Evolutionary conservation across 2,888 invertebrate genomes (phyloP).

Genomic region (Apamea monoglypha): DNA sequence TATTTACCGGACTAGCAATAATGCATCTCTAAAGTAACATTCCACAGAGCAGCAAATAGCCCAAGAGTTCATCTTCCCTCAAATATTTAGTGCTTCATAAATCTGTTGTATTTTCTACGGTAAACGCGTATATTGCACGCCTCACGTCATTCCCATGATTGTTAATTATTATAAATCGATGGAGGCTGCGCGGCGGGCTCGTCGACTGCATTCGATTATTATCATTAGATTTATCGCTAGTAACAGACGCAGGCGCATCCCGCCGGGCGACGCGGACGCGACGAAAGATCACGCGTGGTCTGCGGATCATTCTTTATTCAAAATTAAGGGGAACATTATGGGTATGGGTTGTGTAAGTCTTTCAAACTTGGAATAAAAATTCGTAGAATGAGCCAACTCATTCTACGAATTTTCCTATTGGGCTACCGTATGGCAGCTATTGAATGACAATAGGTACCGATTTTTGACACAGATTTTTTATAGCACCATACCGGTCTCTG

Average conservation of each 20-base stretch:
- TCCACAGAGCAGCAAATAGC: slow-evolving; percentile 33
- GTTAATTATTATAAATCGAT: slow-evolving; percentile 87
- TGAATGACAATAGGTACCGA: slow-evolving; percentile 17
- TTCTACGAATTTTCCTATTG: not conserved
- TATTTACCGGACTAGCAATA: not conserved
- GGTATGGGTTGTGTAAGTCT: not conserved
- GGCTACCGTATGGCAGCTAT: slow-evolving; percentile 22
- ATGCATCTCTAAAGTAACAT: not conserved
- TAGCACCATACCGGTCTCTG: slow-evolving; percentile 17
- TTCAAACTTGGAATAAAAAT: slow-evolving; percentile 8
- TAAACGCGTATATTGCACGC: slow-evolving; percentile 78
- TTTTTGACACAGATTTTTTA: slow-evolving; percentile 31
- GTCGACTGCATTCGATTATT: slow-evolving; percentile 81
- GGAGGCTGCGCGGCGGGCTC: slow-evolving; percentile 69
- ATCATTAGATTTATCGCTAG: slow-evolving; percentile 85
- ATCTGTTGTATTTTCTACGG: slow-evolving; percentile 67
- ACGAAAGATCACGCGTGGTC: slow-evolving; percentile 53
- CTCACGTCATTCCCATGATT: slow-evolving; percentile 82
- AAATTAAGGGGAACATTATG: slow-evolving; percentile 36
- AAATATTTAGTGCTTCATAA: slow-evolving; percentile 62
- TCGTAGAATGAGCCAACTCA: not conserved
- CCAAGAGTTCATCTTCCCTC: slow-evolving; percentile 46
- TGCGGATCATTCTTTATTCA: slow-evolving; percentile 41
- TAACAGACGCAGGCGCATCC: slow-evolving; percentile 60
- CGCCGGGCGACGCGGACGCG: slow-evolving; percentile 50